A percentile compares a stretch with the other conserved stretches of the same genome.
phyloP scores from a whole-genome alignment of 2,888 invertebrate genomes.

The Monochamus alternatus region DNA sequence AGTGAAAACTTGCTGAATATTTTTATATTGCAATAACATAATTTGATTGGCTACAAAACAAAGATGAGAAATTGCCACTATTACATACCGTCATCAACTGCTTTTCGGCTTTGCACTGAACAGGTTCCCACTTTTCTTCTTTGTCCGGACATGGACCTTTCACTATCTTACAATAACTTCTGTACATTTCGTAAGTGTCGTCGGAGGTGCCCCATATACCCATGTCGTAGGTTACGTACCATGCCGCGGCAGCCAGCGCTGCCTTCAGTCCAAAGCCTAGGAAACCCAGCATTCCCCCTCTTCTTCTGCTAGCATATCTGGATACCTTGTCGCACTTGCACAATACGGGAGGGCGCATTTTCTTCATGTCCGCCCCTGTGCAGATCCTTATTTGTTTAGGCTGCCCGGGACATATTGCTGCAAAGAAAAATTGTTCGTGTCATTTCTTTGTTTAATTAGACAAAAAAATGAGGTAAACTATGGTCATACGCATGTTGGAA shows the following conservation, averaged over 20 bases:
- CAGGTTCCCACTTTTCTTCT: slow-evolving; percentile 54
- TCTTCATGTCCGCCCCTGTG: slow-evolving; percentile 66
- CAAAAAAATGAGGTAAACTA: too few relatives aligned
- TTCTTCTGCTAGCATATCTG: background rate
- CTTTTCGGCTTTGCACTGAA: slow-evolving; percentile 61
- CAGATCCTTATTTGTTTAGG: slow-evolving; percentile 68
- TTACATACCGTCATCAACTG: slow-evolving; percentile 56
- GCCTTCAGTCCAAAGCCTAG: slow-evolving; percentile 66
- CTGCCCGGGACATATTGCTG: slow-evolving; percentile 57
- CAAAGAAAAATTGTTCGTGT: slow-evolving; percentile 17
- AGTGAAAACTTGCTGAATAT: too few relatives aligned
- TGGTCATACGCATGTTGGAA: too few relatives aligned
- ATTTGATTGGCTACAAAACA: too few relatives aligned
- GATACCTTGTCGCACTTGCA: slow-evolving; percentile 64
- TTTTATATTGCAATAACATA: too few relatives aligned
- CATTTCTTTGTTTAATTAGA: too few relatives aligned
- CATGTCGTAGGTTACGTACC: slow-evolving; percentile 69
- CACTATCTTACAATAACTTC: slow-evolving; percentile 55
- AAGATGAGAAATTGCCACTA: too few relatives aligned
- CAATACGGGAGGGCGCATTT: slow-evolving; percentile 63
- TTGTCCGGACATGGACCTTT: slow-evolving; percentile 42
- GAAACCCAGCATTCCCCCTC: slow-evolving; percentile 32
- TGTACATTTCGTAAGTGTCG: slow-evolving; percentile 68
- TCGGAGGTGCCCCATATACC: slow-evolving; percentile 70
- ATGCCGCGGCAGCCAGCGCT: slow-evolving; percentile 64